Conservation (phyloP, 2,888 invertebrate species). For the Cerceris rybyensis region DNA sequence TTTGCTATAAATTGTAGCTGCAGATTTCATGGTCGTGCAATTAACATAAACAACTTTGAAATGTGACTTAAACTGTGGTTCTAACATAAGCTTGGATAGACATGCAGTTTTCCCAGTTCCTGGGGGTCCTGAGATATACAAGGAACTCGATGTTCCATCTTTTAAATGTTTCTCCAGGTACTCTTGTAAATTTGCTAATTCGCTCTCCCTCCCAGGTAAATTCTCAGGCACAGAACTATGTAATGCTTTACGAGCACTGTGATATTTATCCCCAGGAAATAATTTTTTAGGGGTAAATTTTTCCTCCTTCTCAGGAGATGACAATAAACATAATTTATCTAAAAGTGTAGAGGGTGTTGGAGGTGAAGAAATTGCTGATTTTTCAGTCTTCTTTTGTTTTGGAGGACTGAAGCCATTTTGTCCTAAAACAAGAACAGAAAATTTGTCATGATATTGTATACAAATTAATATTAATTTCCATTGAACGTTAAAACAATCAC, state of each 20-base stretch:
- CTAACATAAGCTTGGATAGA: constrained; percentile 88
- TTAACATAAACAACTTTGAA: constrained; percentile 90
- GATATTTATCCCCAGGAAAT: constrained; percentile 72
- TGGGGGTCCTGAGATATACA: constrained; percentile 98
- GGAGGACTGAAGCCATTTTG: constrained; percentile 57
- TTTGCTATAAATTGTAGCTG: constrained; percentile 90
- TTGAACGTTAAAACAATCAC: not conserved
- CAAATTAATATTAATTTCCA: constrained; percentile 12
- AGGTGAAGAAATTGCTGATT: constrained; percentile 53
- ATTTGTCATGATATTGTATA: not conserved
- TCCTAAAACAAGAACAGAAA: constrained; percentile 53
- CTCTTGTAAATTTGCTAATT: constrained; percentile 86
- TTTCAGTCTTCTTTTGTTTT: constrained; percentile 51
- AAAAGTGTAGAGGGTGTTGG: constrained; percentile 74
- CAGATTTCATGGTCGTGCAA: constrained; percentile 94
- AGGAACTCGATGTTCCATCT: constrained; percentile 87
- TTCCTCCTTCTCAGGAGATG: constrained; percentile 48
- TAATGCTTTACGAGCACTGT: constrained; percentile 82
- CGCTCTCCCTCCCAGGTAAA: constrained; percentile 90
- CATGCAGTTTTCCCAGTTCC: constrained; percentile 98
- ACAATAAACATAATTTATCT: constrained; percentile 67
- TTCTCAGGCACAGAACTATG: constrained; percentile 83
- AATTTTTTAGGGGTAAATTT: constrained; percentile 69
- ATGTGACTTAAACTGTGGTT: constrained; percentile 85
- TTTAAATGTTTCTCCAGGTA: constrained; percentile 88